Base-by-base conservation (phyloP, 2,888 invertebrate species). In the Tromatobia lineatoria region DNA sequence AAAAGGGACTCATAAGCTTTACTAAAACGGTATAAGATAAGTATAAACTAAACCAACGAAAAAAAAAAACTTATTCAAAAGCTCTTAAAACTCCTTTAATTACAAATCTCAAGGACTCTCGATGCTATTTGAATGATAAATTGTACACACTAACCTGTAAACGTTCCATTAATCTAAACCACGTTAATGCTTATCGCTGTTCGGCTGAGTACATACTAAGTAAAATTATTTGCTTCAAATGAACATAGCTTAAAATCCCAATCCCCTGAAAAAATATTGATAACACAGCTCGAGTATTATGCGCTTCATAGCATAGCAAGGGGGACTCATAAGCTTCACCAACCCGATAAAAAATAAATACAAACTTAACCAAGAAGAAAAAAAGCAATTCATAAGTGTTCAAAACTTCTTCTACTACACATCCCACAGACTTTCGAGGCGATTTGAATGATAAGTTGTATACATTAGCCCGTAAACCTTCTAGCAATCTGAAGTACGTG, bases 361-460 rank as follows among this genome's bases (percentile, higher is more conserved):
- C 10, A 8, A 38, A 38, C n/a, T 8, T 20, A 11, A 13, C 23
- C 54, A 54, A 18, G 20, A 52, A 54, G 11, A 20, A 23, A 54
- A 54, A 23, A 54, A 8, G 11, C 2, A 54, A 23, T 23, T 34
- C 10, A 34, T 18, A 61, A n/a, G 23, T 1, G 10, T 10, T 38
- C 8, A 38, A 61, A 34, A 42, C 10, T 64, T 0, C 18, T 64
- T 10, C 18, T 8, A 38, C n/a, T n/a, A n/a, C 29, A 29, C 7
- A 38, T 64, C 42, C 20, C 64, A 18, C 3, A 64, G 18, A 64
- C 18, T 38, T 18, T 64, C n/a, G 7, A 61, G 34, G 25, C 10
- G 61, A 29, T 64, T 38, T 13, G 38, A 64, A 20, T 38, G 64
- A 64, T 64, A 64, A 64, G 18, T 42, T 38, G 64, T 38, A 20